Conservation (phyloP, 2,113 vertebrate genomes). For the Himantopus leucocephalus region DNA sequence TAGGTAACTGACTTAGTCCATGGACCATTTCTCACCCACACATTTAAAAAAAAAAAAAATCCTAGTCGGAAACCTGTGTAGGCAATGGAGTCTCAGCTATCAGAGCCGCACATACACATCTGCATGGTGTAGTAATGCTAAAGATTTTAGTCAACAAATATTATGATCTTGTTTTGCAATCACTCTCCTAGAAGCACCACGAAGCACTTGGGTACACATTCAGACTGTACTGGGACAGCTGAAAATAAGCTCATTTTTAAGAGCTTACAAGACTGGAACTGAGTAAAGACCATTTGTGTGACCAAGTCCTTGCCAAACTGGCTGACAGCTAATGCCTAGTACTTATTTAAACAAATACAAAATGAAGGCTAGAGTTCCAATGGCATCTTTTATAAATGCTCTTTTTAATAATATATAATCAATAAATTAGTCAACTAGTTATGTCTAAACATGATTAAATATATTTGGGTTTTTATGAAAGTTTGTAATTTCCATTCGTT, state of each 20-base stretch:
- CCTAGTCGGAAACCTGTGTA: not conserved
- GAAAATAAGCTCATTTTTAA: not conserved
- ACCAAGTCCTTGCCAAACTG: not conserved
- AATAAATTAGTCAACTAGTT: not conserved
- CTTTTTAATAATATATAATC: not conserved
- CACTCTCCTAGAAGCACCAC: not conserved
- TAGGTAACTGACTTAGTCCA: not conserved
- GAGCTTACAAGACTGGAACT: not conserved
- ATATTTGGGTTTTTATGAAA: not conserved
- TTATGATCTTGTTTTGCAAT: not conserved
- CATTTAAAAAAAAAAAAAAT: not conserved
- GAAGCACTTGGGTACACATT: not conserved
- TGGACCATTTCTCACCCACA: not conserved
- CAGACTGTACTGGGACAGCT: not conserved
- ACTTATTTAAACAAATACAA: not conserved
- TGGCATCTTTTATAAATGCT: not conserved
- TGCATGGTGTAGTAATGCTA: rapidly evolving
- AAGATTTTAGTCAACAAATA: not conserved
- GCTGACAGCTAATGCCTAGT: not conserved
- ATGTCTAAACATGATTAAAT: not conserved
- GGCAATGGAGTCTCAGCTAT: not conserved
- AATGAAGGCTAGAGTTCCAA: not conserved
- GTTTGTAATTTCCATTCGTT: slow-evolving; percentile 25
- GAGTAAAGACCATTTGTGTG: not conserved
- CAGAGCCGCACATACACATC: not conserved